Base-by-base conservation (phyloP, 2,888 invertebrate species). In the Dromius quadrimaculatus region DNA sequence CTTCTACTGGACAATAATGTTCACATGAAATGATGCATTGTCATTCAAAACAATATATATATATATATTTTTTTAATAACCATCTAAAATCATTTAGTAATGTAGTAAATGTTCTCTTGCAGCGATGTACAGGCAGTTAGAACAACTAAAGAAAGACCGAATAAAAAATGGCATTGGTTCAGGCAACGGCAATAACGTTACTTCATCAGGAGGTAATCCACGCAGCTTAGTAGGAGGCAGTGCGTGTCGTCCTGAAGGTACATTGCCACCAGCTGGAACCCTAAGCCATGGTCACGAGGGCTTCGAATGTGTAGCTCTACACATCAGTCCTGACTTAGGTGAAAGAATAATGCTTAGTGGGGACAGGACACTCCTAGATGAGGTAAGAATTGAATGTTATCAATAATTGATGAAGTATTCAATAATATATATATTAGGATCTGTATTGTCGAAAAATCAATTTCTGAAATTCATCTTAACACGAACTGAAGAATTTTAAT, bases 281-380 rank as follows among this genome's bases (percentile, higher is more conserved):
- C 73, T 76, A 71, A 75, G 75, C 45, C 72, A 75, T 11, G 75
- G 78, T 73, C 72, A 79, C 77, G 86, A 85, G 74, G 83, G 84
- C 73, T 92, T 89, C 83, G 93, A 94, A 80, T 93, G 93, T 78
- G 88, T 93, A 0, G 92, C 92, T 0, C 85, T 94, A 2, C 91
- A 92, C 82, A 88, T 93, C 61, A 91, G 91, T 76, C 93, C 93
- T 0, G 92, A 93, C 80, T 84, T 93, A 28, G 92, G 92, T 0
- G 93, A 93, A 80, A 81, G 93, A 54, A 90, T 94, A 50, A 91
- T 93, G 88, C 85, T 94, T 8, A 92, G 92, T 63, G 94, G 93
- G 0, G 93, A 93, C 76, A 85, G 93, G 38, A 86, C 88, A 5
- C 85, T 94, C 17, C 86, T 92, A 50, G 91, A 92, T 80, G 92